Evolutionary conservation across 2,113 vertebrate genomes (phyloP).

Genomic region (Anguilla rostrata): DNA sequence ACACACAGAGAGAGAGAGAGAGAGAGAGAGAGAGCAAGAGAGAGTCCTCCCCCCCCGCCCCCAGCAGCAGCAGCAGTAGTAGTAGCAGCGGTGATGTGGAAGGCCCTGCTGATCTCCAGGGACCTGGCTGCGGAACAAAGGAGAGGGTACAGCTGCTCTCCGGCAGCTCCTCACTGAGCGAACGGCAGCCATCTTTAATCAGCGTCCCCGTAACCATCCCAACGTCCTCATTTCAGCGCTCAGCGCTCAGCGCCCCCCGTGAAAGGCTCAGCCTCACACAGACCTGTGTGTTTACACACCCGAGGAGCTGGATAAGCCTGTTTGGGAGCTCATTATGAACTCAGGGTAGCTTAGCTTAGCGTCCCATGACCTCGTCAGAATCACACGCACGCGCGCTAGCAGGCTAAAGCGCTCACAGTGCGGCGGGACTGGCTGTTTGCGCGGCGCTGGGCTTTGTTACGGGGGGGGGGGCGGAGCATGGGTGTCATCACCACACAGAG

Average conservation of each 20-base stretch:
- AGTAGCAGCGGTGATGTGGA: neutral
- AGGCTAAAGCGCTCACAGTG: neutral
- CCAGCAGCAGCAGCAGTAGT: neutral
- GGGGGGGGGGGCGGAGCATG: neutral
- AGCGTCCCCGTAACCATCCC: neutral
- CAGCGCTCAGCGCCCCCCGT: neutral
- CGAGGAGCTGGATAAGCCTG: neutral
- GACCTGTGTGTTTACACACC: neutral
- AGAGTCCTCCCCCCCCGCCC: neutral
- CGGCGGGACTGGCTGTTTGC: too few species aligned
- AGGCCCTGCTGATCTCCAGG: neutral
- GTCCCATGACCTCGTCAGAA: neutral
- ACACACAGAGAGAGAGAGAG: neutral
- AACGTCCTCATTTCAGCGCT: neutral
- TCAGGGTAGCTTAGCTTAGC: neutral
- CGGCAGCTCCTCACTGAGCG: constrained; percentile 12
- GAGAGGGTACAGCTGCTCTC: constrained; percentile 17
- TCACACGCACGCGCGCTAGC: neutral
- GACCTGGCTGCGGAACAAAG: constrained; percentile 43
- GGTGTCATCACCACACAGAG: neutral
- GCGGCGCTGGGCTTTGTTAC: too few species aligned
- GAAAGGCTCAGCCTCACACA: neutral
- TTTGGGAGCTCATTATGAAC: neutral
- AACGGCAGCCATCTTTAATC: neutral
- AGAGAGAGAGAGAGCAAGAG: neutral